Evolutionary conservation across 1,140 invertebrate species (phyloP), one percentile per base, ranked within the genome.

Genomic region (Brachionus sp.): DNA sequence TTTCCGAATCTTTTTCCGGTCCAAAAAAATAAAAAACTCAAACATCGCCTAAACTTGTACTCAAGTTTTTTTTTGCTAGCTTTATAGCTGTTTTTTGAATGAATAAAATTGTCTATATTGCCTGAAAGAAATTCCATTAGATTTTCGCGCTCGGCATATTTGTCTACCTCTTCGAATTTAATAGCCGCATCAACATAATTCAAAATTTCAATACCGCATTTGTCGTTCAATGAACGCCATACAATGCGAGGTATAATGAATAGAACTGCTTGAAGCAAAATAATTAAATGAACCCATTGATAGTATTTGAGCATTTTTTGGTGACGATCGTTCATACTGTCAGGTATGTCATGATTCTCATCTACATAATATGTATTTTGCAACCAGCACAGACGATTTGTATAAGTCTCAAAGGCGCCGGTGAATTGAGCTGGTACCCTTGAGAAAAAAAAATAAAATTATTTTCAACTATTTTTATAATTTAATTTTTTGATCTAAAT

Each of bases 221-320:
- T 66, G 16, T 70, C 64, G 80, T 66, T 68, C 35, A 87, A 84
- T 68, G 86, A 86, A 53, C 86, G 86, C 88, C 88, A 88, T 3
- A 88, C 46, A 13, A 87, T 50, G 25, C 95, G 92, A 57, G 96
- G 96, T 84, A 95, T 93, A 91, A 97, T 97, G 91, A 98, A 98
- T 85, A 97, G 90, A 89, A 97, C 94, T 85, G 95, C 95, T 94
- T 97, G 92, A 10, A 92, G 92, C 87, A 88, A 87, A 77, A 97
- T 91, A 82, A 95, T 91, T 85, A 95, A 94, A 87, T 94, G 95
- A 44, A 97, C 94, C 95, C 82, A 84, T 66, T 84, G 84, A 70
- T 84, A 84, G 29, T 84, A 84, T 23, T 83, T 83, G 2, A 84
- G 35, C 25, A 80, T 82, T 39, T 35, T 62, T 73, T 83, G 19